phyloP scores from a whole-genome alignment of 2,113 vertebrate genomes.

The Philantomba maxwellii region DNA sequence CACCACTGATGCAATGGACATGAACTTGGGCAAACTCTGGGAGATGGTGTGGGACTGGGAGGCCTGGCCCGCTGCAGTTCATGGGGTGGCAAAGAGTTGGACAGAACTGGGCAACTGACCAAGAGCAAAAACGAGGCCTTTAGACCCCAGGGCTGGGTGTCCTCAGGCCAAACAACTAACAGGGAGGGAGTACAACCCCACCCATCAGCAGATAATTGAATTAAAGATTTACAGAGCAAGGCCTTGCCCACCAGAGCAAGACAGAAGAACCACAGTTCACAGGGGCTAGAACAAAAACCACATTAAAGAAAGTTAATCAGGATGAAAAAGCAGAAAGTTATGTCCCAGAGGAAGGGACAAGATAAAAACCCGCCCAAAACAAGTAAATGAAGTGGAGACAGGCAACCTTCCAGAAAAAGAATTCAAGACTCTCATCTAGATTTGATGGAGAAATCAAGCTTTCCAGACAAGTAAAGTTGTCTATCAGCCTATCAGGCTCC shows the following conservation, averaged over 20 bases:
- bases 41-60: not conserved
- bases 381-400: not conserved
- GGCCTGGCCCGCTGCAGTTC: not conserved
- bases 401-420: not conserved
- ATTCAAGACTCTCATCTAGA: not conserved
- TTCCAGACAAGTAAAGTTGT: not conserved
- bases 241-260: not conserved
- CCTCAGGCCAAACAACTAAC: not conserved
- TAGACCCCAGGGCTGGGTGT: not conserved
- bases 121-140: not conserved
- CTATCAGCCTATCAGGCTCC: no score
- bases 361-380: accelerated
- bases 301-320: not conserved
- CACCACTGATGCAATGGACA: not conserved
- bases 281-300: not conserved
- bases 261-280: not conserved
- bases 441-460: not conserved
- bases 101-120: not conserved
- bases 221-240: not conserved
- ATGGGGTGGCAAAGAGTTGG: not conserved
- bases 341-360: not conserved
- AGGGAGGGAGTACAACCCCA: not conserved
- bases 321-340: not conserved
- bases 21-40: not conserved
- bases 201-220: not conserved